A percentile compares a stretch with the other conserved stretches of the same genome.
Evolutionary conservation across 2,113 vertebrate genomes (phyloP).

Genomic region (Aspidoscelis tigris): DNA sequence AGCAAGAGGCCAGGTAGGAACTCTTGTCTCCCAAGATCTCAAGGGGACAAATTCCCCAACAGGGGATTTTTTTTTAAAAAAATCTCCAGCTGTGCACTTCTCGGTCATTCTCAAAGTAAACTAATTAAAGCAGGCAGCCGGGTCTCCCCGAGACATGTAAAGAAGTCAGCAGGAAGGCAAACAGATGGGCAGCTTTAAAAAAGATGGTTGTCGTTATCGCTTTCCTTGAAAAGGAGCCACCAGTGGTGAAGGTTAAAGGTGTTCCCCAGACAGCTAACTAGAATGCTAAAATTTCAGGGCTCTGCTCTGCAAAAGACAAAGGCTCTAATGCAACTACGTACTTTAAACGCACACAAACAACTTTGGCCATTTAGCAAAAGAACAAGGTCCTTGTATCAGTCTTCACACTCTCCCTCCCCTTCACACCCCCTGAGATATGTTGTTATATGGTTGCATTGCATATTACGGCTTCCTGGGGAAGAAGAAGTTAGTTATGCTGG

Average conservation of each 20-base stretch:
- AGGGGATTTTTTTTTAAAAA: background rate
- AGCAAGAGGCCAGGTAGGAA: background rate
- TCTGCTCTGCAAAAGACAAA: background rate
- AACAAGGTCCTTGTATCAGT: background rate
- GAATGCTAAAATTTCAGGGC: background rate
- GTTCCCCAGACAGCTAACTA: background rate
- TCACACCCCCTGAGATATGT: no score
- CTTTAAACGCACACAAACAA: background rate
- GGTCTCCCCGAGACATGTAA: constrained; percentile 7
- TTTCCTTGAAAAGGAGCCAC: background rate
- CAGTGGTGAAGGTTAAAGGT: background rate
- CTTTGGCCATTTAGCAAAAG: no score
- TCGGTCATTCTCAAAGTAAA: background rate
- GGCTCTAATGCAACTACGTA: background rate
- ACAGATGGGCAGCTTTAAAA: constrained; percentile 19
- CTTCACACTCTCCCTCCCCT: background rate
- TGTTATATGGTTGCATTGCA: background rate
- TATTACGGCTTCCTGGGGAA: background rate
- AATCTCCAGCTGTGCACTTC: constrained; percentile 11
- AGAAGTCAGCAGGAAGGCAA: background rate
- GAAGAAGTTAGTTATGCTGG: background rate
- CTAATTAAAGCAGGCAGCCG: constrained; percentile 29
- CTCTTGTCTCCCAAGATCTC: constrained; percentile 2
- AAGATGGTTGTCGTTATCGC: background rate
- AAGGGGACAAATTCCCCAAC: constrained; percentile 7